A percentile compares a stretch with the other conserved stretches of the same genome.
Evolutionary conservation across 2,888 invertebrate species (phyloP).

Genomic region (Entomobrya proxima): DNA sequence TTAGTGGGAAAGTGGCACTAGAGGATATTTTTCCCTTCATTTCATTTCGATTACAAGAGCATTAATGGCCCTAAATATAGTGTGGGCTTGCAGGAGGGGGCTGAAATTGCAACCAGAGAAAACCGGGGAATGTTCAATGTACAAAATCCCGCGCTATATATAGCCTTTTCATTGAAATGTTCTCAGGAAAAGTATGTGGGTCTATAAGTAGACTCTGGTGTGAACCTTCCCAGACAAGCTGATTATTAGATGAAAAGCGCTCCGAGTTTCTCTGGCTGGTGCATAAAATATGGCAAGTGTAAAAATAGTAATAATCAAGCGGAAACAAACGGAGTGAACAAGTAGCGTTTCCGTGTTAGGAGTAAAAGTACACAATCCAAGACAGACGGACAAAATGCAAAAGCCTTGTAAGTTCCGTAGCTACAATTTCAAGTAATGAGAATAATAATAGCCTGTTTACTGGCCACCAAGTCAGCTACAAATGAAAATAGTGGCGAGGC

Average conservation of each 20-base stretch:
- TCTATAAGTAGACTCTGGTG: too few species aligned
- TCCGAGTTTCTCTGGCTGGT: background rate
- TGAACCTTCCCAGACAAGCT: background rate
- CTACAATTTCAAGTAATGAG: too few species aligned
- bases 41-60: constrained; percentile 47
- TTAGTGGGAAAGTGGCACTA: constrained; percentile 32
- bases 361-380: too few species aligned
- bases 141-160: too few species aligned
- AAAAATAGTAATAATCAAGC: background rate
- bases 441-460: constrained; percentile 12
- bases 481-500: constrained; percentile 5
- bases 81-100: background rate
- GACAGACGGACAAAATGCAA: too few species aligned
- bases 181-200: too few species aligned
- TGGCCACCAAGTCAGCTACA: background rate
- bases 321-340: too few species aligned
- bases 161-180: too few species aligned
- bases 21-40: constrained; percentile 53
- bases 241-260: constrained; percentile 12
- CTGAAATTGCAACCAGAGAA: background rate
- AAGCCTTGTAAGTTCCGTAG: too few species aligned
- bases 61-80: background rate
- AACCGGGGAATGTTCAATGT: background rate
- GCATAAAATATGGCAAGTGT: constrained; percentile 23
- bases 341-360: too few species aligned